phyloP scores from a whole-genome alignment of 2,888 invertebrate species.

The Acronicta leporina region DNA sequence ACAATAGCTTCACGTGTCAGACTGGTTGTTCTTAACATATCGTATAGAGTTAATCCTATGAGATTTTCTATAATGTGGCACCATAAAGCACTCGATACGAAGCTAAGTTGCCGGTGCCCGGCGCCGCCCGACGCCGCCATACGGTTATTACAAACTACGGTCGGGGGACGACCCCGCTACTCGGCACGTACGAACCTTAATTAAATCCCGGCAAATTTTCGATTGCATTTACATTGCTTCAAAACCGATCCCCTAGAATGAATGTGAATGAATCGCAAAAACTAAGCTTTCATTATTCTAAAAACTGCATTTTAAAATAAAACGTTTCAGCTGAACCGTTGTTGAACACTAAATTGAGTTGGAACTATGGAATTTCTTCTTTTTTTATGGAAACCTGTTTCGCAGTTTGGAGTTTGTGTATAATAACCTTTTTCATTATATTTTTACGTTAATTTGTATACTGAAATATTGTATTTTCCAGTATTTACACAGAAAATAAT shows the following conservation, averaged over 20 bases:
- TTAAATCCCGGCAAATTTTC: slow-evolving; percentile 30
- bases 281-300: not conserved
- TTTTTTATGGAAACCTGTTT: too few species aligned
- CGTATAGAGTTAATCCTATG: not conserved
- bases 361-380: not conserved
- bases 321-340: not conserved
- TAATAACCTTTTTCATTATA: too few species aligned
- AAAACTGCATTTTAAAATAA: not conserved
- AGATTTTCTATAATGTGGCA: not conserved
- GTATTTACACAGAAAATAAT: not conserved
- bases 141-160: not conserved
- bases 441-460: too few species aligned
- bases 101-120: not conserved
- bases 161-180: not conserved
- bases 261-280: slow-evolving; percentile 4
- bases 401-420: too few species aligned
- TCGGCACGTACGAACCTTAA: slow-evolving; percentile 31
- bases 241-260: not conserved
- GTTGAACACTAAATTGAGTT: not conserved
- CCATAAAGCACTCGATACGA: not conserved
- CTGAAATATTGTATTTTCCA: too few species aligned
- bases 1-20: too few species aligned
- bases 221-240: slow-evolving; percentile 24
- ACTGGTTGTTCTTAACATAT: too few species aligned
- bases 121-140: not conserved